Base-by-base conservation (phyloP, 2,113 vertebrate genomes). In the Megaceryle torquata region DNA sequence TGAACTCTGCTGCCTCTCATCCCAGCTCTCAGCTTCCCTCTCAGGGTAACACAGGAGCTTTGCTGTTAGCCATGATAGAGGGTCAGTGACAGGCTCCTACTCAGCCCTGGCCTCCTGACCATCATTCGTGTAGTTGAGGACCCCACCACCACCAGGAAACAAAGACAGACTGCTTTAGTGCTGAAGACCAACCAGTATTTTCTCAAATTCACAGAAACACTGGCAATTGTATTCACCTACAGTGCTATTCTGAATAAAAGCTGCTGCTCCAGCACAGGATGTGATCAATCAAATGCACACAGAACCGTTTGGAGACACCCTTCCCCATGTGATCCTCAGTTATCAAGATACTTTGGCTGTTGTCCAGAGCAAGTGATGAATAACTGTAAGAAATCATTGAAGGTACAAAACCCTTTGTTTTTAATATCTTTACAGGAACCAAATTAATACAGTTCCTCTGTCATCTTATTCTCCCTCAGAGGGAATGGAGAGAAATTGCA, bases 351-450 rank as follows among this genome's bases (percentile, higher is more conserved):
- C 78, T 94, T 89, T 69, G 81, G 81, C 83, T 79, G 88, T 43
- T 65, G 54, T 69, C 93, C 95, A 91, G 86, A 95, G 78, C 70
- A 95, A 91, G 78, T 22, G 77, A 96, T 67, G 87, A 92, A 74
- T 71, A 71, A 80, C 2, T 63, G 19, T 85, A 81, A 77, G 92
- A 95, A 95, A 76, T 61, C 57, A 51, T 1, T 54, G 59, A 77
- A 93, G 68, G 88, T 80, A 91, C 61, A 96, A 92, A 79, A 10
- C 31, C 46, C 29, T 91, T 95, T 92, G 77, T 71, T 95, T 93
- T 92, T 87, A 96, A 87, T 71, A 92, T 91, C 75, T 94, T 89
- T 94, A 96, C 59, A 94, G 95, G 94, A 96, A 96, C 90, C 65
- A 94, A 71, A 33, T 91, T 77, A 96, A 95, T 86, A 91, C 85